Base-by-base conservation (phyloP, 2,888 invertebrate genomes). In the Stegana nigrithorax region DNA sequence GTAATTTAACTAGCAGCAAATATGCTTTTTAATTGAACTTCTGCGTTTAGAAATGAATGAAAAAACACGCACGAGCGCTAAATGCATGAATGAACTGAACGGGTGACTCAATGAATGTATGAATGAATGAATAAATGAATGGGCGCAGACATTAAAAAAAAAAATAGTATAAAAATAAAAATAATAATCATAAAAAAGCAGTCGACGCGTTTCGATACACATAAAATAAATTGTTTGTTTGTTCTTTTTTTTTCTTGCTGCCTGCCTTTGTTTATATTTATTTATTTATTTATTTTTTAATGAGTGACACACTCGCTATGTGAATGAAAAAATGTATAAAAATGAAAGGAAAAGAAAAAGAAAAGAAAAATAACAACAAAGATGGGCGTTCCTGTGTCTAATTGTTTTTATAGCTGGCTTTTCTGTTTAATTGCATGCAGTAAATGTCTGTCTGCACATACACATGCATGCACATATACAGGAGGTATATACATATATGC, bases 21-120 rank as follows among this genome's bases (percentile, higher is more conserved):
- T 42, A 64, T 62, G 60, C 71, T 60, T 63, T 61, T 66, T 66
- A 69, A 71, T 71, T 65, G 65, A n/a, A n/a, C n/a, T n/a, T n/a
- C n/a, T n/a, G n/a, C n/a, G n/a, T n/a, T n/a, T n/a, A n/a, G n/a
- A n/a, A n/a, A n/a, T n/a, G n/a, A 71, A 60, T 50, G 25, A 25
- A n/a, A 59, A 44, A 27, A 63, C 64, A 53, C 56, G 4, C 50
- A 42, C 42, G 32, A 32, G 32, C 32, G 32, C n/a, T 17, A 17
- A 44, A 14, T 26, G 50, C 45, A 62, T 21, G 53, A 27, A 39
- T 32, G 62, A 59, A 63, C 56, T 53, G 53, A 61, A 51, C 50
- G 10, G n/a, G n/a, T 39, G 3, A 23, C 21, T 19, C 4, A 21
- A 12, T 42, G 57, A 57, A 50, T 36, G 10, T 56, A 61, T 65